Base-by-base conservation (phyloP, 2,797 vertebrate genomes). In the Anguilla obscura region DNA sequence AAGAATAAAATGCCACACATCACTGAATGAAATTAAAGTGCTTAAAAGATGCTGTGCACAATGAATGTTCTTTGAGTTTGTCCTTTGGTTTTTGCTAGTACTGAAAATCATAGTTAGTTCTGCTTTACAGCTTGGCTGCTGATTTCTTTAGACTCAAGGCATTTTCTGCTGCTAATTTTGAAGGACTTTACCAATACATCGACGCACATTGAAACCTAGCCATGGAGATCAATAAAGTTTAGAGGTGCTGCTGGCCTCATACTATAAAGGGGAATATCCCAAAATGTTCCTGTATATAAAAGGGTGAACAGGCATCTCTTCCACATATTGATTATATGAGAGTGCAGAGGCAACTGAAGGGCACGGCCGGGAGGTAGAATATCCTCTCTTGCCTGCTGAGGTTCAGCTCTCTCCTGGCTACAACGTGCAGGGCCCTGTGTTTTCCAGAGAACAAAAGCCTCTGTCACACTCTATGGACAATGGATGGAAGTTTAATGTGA, bases 291-390 rank as follows among this genome's bases (percentile, higher is more conserved):
- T 74, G 66, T 52, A 54, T 69, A 50, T 54, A 88, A n/a, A 85
- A 88, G 85, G 86, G 54, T 87, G 76, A 58, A 54, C 58, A 80
- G 21, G 79, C 87, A 45, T 60, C 84, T 87, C 86, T 66, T 30
- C 18, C 85, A 40, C 36, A 74, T 90, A 93, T 93, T 24, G 92
- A 91, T 92, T 87, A 85, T 79, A 83, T 74, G 84, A 88, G 52
- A 88, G 74, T 82, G 21, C 45, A 69, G 66, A 86, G 30, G n/a
- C 56, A 85, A 85, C 86, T 84, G 84, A 89, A 92, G 88, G 90
- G 87, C 89, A 91, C 74, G 16, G 85, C 76, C 54, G 60, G 66
- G 18, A 52, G 45, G 71, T n/a, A 27, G 48, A 27, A 48, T 86
- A 21, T 56, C 69, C 86, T 79, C 50, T 36, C 69, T 79, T 52